Evolutionary conservation across 2,113 vertebrate genomes (phyloP), one percentile per base, ranked within the genome.

Genomic region (Phyllostomus hastatus): DNA sequence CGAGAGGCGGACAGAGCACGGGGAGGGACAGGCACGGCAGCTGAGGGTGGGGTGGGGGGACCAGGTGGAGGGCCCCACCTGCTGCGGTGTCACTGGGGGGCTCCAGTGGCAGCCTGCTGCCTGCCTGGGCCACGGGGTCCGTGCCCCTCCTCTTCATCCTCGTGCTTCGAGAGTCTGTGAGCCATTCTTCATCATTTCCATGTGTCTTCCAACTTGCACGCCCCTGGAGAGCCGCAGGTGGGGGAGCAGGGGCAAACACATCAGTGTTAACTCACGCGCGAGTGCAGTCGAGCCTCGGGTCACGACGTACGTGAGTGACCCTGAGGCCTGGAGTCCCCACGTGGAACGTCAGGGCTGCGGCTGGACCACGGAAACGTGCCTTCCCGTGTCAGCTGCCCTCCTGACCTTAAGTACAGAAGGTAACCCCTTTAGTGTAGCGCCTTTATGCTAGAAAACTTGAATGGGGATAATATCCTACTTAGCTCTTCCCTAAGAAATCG

Each of bases 121-220:
- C 26, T 50, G 11, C 46, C 50, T 14, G 28, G 72, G 14, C 83
- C 48, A 1, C 16, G 7, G 43, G 33, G 54, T 66, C 64, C 69
- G 20, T 10, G 73, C 69, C 61, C 19, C 72, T 88, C 12, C 28
- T 79, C 78, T 89, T 79, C 81, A 64, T 84, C 67, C 12, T 43
- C 38, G 33, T 84, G 64, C 75, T 93, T 75, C 88, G 50, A 69
- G 91, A 89, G 61, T 64, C 59, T 54, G 57, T 80, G 24, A n/a
- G 31, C 28, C 26, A 33, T 61, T 64, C 43, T 82, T 93, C 78
- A 57, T 90, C 88, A 50, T 95, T 83, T 92, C 61, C 59, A n/a
- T 78, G 70, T 85, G 80, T 94, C 94, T 88, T 85, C 46, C 70
- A 87, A 24, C n/a, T 75, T 94, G 35, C 80, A 31, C 59, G 41